Evolutionary conservation across 2,797 vertebrate genomes (phyloP).

Genomic region (Myiotriccus ornatus): DNA sequence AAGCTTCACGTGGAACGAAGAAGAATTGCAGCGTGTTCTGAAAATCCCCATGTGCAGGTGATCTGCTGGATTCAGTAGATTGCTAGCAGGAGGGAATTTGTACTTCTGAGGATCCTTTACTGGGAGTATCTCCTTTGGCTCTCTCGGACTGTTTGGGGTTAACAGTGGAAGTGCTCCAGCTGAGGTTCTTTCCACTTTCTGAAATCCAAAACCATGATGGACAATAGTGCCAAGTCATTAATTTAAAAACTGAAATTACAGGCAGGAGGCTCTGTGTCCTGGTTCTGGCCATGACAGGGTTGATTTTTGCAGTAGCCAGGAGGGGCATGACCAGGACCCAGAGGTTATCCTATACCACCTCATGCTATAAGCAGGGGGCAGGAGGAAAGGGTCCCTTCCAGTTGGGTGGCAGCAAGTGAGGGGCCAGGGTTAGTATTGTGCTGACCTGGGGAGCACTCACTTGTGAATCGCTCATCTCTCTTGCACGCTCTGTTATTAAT

Average conservation of each 20-base stretch:
- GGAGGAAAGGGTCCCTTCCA: not conserved
- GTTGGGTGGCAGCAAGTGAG: not conserved
- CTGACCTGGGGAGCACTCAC: accelerated
- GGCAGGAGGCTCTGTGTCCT: not conserved
- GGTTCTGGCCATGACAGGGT: not conserved
- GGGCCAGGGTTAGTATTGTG: accelerated
- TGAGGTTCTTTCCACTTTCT: not conserved
- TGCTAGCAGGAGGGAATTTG: not conserved
- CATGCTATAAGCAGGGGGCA: not conserved
- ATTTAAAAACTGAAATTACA: not conserved
- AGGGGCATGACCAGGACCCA: not conserved
- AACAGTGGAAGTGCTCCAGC: not conserved
- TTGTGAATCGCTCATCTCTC: not conserved
- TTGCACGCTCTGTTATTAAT: not conserved
- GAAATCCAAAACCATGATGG: not conserved
- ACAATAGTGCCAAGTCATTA: not conserved
- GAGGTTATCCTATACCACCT: not conserved
- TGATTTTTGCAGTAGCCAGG: not conserved
- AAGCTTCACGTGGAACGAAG: not conserved
- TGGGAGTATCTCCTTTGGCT: not conserved
- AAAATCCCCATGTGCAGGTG: not conserved
- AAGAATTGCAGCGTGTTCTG: not conserved
- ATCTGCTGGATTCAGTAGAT: not conserved
- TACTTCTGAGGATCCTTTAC: not conserved
- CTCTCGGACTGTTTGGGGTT: not conserved